phyloP scores from a whole-genome alignment of 2,113 vertebrate genomes.

The Ciconia stormi region DNA sequence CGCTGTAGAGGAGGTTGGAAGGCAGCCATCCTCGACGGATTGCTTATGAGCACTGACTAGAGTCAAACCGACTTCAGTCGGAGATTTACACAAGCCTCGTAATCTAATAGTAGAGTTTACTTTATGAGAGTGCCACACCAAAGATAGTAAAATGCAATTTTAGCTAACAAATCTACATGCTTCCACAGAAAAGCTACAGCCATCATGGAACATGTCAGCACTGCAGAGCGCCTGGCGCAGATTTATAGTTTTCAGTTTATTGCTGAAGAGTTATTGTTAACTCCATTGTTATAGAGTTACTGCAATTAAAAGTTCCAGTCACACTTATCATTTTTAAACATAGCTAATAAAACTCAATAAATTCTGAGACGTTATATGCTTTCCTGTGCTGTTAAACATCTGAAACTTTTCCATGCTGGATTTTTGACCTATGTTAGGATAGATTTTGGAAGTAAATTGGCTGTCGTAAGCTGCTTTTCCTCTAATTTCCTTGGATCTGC shows the following conservation, averaged over 20 bases:
- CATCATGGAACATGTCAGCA: background rate
- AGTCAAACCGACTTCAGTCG: slow-evolving; percentile 36
- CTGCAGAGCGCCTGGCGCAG: background rate
- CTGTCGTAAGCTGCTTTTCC: background rate
- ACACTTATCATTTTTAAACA: slow-evolving; percentile 21
- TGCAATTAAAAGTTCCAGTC: slow-evolving; percentile 36
- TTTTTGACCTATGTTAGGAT: background rate
- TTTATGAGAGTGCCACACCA: slow-evolving; percentile 57
- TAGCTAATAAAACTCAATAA: background rate
- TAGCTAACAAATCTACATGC: slow-evolving; percentile 31
- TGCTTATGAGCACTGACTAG: slow-evolving; percentile 33
- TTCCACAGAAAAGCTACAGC: slow-evolving; percentile 25
- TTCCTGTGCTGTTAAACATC: background rate
- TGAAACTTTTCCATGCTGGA: background rate
- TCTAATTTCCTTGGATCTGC: background rate
- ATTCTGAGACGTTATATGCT: background rate
- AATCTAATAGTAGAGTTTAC: slow-evolving; percentile 61
- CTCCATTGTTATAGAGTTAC: slow-evolving; percentile 29
- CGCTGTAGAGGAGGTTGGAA: background rate
- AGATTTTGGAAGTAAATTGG: background rate
- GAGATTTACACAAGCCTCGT: slow-evolving; percentile 60
- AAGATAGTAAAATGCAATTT: slow-evolving; percentile 67
- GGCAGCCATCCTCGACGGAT: slow-evolving; percentile 17
- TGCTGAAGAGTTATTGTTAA: slow-evolving; percentile 50
- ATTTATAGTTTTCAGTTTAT: slow-evolving; percentile 31